phyloP scores from a whole-genome alignment of 2,797 vertebrate genomes.

The Garrulus glandarius region DNA sequence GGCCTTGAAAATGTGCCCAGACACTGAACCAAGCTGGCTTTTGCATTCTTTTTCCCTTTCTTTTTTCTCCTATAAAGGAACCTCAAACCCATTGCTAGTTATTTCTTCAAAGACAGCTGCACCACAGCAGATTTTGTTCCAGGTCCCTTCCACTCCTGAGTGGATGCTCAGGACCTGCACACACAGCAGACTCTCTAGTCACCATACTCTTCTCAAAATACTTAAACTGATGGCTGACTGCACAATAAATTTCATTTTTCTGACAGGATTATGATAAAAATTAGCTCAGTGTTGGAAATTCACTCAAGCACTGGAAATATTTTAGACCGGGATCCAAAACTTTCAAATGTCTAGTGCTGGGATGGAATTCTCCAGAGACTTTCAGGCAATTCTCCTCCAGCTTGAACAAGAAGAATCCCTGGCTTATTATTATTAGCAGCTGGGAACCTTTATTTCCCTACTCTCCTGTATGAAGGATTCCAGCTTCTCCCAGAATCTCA shows the following conservation, averaged over 20 bases:
- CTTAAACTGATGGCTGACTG: neutral
- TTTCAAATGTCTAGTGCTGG: neutral
- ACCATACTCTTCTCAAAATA: neutral
- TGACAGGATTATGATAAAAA: neutral
- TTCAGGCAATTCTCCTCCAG: neutral
- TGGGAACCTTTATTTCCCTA: neutral
- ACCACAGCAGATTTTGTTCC: neutral
- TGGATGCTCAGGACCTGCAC: neutral
- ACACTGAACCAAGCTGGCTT: neutral
- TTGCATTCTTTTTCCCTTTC: neutral
- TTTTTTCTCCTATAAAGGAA: neutral
- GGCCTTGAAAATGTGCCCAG: constrained; percentile 39
- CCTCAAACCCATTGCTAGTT: neutral
- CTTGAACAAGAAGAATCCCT: neutral
- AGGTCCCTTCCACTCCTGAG: neutral
- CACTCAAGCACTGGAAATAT: neutral
- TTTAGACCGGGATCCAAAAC: neutral
- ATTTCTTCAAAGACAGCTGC: neutral
- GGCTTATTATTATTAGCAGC: neutral
- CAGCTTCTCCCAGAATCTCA: neutral
- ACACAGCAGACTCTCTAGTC: neutral
- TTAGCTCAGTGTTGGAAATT: neutral
- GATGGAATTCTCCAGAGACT: neutral
- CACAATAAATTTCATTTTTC: neutral
- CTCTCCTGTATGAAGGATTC: neutral